Evolutionary conservation across 2,797 vertebrate species (phyloP), one percentile per base, ranked within the genome.

Genomic region (Sebastes trivittatus): DNA sequence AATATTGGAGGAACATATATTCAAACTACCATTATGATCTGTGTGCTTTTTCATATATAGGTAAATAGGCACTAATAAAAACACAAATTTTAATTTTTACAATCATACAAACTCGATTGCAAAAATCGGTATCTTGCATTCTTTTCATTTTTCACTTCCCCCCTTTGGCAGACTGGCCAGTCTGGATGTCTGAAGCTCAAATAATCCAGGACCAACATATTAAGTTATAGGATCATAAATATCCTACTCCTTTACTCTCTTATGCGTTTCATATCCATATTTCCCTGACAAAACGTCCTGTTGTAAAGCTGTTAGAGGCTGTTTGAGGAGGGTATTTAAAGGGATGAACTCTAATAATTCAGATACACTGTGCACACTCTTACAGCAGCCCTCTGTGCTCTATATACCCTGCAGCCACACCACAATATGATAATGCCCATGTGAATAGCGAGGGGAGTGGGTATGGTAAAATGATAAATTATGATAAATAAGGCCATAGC

Each of bases 401-500:
- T 25, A 10, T 4, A 13, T 30, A 8, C 46, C 89, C 88, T 62
- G 79, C 78, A 75, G 91, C 84, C 85, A 86, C 72, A 60, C 64
- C 82, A 90, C 92, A 92, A 90, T 91, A 89, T 91, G 90, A 92
- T 93, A 90, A 89, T 91, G 84, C 80, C 72, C 83, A 72, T 72
- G 90, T 91, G 89, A 92, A 93, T 87, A 56, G 90, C 1, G 7
- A 79, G 71, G 82, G 88, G 83, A 83, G 85, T 81, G 86, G 91
- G 85, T 88, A 76, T 88, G 87, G 84, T 90, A 87, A 92, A 93
- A 93, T 88, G 89, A 94, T 91, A 87, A 91, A 94, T 95, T 93
- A 95, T 93, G 89, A 94, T 94, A 95, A 95, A 92, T 91, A 87
- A 84, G 87, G 91, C 91, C 94, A 89, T 93, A 78, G 93, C 92